Evolutionary conservation across 2,888 invertebrate species (phyloP).

Genomic region (Callosobruchus maculatus): DNA sequence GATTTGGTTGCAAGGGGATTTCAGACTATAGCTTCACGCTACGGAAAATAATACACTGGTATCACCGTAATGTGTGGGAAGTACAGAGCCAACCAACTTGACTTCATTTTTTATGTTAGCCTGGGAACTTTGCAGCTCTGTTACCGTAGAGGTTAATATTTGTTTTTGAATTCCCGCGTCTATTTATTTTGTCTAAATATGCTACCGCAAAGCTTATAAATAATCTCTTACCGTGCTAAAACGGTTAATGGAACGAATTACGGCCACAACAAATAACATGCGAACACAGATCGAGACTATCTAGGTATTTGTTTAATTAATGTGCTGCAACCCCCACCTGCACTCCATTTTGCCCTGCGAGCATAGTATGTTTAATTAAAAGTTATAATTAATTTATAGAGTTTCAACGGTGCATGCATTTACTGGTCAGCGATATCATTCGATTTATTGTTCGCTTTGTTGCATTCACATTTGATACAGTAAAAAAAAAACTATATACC

Average conservation of each 20-base stretch:
- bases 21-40: too few species aligned
- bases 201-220: too few species aligned
- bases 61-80: too few species aligned
- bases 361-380: neutral
- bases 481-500: neutral
- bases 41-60: too few species aligned
- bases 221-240: too few species aligned
- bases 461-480: neutral
- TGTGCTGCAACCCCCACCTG: neutral
- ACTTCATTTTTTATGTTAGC: too few species aligned
- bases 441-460: neutral
- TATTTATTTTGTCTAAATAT: too few species aligned
- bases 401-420: neutral
- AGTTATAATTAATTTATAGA: neutral
- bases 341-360: neutral
- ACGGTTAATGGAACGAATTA: neutral
- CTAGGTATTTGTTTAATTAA: neutral
- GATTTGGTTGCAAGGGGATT: too few species aligned
- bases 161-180: too few species aligned
- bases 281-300: neutral
- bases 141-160: too few species aligned
- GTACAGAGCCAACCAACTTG: too few species aligned
- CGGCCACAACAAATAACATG: neutral
- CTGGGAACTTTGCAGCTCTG: too few species aligned
- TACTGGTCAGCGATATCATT: neutral